Evolutionary conservation across 2,888 invertebrate genomes (phyloP).

Genomic region (Mesodorylaimus sp.): DNA sequence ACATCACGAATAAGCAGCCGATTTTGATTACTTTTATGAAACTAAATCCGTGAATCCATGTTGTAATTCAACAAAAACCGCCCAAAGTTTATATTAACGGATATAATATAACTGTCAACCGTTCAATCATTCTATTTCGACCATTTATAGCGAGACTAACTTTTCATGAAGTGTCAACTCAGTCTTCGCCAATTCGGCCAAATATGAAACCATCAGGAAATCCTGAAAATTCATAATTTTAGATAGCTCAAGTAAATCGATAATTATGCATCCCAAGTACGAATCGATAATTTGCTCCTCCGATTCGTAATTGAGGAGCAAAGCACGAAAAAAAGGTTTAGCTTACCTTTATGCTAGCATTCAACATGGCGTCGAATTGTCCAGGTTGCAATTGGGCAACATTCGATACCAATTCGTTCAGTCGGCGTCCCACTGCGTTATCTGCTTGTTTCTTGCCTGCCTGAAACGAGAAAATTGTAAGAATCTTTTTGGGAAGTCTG

Average conservation of each 20-base stretch:
- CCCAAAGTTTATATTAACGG: too few relatives aligned
- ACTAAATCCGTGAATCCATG: too few relatives aligned
- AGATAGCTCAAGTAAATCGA: too few relatives aligned
- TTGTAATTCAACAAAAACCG: too few relatives aligned
- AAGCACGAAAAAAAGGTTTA: constrained; percentile 5
- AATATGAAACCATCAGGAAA: constrained; percentile 83
- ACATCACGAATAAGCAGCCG: too few relatives aligned
- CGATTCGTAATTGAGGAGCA: too few relatives aligned
- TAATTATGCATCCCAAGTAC: too few relatives aligned
- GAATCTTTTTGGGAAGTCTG: neutral
- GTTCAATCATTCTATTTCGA: too few relatives aligned
- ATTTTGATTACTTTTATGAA: too few relatives aligned
- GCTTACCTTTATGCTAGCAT: constrained; percentile 66
- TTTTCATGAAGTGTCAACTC: constrained; percentile 92
- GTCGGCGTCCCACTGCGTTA: constrained; percentile 68
- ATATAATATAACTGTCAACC: too few relatives aligned
- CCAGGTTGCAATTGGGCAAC: constrained; percentile 75
- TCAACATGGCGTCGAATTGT: constrained; percentile 82
- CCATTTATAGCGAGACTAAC: constrained; percentile 35
- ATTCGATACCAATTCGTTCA: constrained; percentile 72
- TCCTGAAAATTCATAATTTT: constrained; percentile 40
- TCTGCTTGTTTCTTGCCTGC: constrained; percentile 53
- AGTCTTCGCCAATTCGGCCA: constrained; percentile 85
- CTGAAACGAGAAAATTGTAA: constrained; percentile 17
- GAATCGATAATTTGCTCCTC: too few relatives aligned